phyloP scores from a whole-genome alignment of 2,888 invertebrate species.

The Chesias legatella region DNA sequence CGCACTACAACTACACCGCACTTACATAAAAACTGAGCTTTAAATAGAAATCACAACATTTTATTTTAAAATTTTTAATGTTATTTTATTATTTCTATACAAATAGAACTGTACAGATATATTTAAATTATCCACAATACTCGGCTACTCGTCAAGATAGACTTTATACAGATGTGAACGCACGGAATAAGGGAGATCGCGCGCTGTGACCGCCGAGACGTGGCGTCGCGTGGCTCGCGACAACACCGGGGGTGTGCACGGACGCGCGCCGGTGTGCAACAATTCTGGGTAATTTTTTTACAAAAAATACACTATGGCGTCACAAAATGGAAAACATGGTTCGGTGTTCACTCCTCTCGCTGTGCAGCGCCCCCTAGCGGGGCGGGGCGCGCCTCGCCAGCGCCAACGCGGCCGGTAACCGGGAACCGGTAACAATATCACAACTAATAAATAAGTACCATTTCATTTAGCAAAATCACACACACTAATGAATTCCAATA shows the following conservation, averaged over 20 bases:
- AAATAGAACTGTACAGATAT: conserved; percentile 82
- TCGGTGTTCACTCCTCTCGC: conserved; percentile 34
- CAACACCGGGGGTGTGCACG: conserved; percentile 9
- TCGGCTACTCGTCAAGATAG: conserved; percentile 71
- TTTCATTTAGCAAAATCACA: conserved; percentile 45
- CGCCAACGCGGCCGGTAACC: conserved; percentile 30
- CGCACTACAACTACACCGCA: conserved; percentile 40
- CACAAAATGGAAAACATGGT: conserved; percentile 45
- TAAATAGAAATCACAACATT: conserved; percentile 76
- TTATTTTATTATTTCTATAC: conserved; percentile 82
- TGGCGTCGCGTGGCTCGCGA: no score
- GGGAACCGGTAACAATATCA: conserved; percentile 44
- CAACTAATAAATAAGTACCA: conserved; percentile 65
- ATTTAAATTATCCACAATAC: conserved; percentile 79
- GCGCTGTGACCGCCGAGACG: conserved; percentile 44
- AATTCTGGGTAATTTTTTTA: conserved; percentile 25
- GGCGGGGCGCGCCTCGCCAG: conserved; percentile 23
- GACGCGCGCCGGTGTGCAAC: conserved; percentile 21
- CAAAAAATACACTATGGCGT: conserved; percentile 45
- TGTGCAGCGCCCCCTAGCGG: conserved; percentile 4
- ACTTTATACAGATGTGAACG: conserved; percentile 82
- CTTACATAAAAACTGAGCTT: conserved; percentile 54
- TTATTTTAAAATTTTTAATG: conserved; percentile 74
- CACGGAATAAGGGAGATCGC: conserved; percentile 72
- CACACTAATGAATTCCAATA: conserved; percentile 50